Conservation (phyloP, 2,113 vertebrate species). For the Grus americana region DNA sequence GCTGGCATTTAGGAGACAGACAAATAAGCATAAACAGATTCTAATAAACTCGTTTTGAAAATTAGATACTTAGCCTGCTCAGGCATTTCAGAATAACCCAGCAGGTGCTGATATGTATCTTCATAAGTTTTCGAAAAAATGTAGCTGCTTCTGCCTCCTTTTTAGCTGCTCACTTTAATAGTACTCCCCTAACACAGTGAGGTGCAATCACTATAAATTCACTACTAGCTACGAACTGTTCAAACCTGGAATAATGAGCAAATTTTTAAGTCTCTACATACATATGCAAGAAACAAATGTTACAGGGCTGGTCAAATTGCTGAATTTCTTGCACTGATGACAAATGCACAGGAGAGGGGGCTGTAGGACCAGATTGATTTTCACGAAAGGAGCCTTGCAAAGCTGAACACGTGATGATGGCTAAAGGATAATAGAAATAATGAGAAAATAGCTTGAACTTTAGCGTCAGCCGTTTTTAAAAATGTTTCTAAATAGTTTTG, state of each 20-base stretch:
- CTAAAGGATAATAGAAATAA: not conserved
- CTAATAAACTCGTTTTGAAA: constrained; percentile 6
- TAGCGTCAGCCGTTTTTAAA: not conserved
- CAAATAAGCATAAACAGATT: not conserved
- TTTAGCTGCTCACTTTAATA: not conserved
- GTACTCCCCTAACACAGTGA: not conserved
- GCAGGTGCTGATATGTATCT: not conserved
- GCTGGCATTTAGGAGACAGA: not conserved
- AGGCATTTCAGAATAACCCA: not conserved
- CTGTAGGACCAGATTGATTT: constrained; percentile 46
- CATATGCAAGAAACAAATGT: not conserved
- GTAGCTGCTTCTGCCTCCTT: not conserved
- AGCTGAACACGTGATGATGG: not conserved
- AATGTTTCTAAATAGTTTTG: not conserved
- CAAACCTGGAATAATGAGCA: not conserved
- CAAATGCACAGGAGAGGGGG: constrained; percentile 76
- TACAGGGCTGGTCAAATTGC: not conserved
- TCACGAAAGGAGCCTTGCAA: not conserved
- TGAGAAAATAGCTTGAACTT: not conserved
- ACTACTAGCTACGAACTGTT: not conserved
- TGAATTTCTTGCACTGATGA: not conserved
- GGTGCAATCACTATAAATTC: not conserved
- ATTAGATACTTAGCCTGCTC: not conserved
- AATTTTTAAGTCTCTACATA: not conserved
- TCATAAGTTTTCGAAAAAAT: not conserved